These are phyloP conservation scores for Micoletzkya japonica DNA, from an alignment of 2,888 invertebrate genomes.

Conservation along the genomic window DNA sequence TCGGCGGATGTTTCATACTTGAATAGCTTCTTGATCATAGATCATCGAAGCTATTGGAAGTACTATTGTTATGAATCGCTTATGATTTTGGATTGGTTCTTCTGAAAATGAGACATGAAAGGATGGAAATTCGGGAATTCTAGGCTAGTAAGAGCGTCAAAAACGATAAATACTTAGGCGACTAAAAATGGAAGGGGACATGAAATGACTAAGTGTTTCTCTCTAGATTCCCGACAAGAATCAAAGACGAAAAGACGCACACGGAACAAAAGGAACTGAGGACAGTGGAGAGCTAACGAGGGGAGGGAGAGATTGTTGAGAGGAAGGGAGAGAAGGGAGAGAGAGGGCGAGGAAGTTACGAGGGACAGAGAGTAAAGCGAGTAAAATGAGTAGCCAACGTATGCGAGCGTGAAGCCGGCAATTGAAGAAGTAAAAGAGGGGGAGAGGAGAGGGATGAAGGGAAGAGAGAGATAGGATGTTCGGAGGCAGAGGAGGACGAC, in stretches of 20 bases:
- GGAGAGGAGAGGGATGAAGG: slow-evolving; percentile 23
- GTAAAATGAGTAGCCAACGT: not conserved
- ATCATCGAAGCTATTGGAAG: no score
- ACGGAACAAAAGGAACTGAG: slow-evolving; percentile 1
- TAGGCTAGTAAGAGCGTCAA: no score
- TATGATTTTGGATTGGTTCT: no score
- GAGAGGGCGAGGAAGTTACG: slow-evolving; percentile 15
- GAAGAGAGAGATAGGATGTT: not conserved
- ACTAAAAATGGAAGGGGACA: not conserved
- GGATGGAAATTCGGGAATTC: no score
- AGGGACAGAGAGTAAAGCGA: not conserved
- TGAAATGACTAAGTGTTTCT: not conserved
- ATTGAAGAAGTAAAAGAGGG: not conserved
- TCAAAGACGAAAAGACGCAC: not conserved
- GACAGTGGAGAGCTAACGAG: not conserved
- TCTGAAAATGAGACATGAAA: no score
- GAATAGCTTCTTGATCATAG: no score
- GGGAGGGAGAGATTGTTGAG: not conserved
- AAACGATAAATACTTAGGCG: no score
- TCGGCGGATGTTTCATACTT: no score
- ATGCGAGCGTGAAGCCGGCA: not conserved
- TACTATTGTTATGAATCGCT: no score
- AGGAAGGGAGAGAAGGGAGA: slow-evolving; percentile 6
- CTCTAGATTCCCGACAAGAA: not conserved
- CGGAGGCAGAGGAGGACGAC: not conserved